Base-by-base conservation (phyloP, 2,113 vertebrate genomes). In the Felis chaus region DNA sequence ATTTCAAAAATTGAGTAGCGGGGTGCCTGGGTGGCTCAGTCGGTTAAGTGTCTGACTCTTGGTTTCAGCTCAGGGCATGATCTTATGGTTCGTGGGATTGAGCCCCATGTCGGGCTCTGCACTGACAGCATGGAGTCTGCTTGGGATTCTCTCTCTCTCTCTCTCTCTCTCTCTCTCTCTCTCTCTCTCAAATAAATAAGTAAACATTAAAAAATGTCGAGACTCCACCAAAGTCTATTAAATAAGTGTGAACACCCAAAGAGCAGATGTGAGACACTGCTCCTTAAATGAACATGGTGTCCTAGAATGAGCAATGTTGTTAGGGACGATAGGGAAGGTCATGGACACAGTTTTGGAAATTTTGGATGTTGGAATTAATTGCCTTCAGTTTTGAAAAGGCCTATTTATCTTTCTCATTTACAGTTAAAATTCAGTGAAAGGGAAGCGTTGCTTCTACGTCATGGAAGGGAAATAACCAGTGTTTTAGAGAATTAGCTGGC, bases 321-420 rank as follows among this genome's bases (percentile, higher is more conserved):
- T 93, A 95, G 57, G 81, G 93, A 88, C 89, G 0, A 23, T 21
- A 0, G 12, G 5, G 31, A 94, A 87, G 80, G 50, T 91, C 93
- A 95, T 71, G 82, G 48, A 96, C 84, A 71, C 21, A 88, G 29
- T 68, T 95, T 89, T 88, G 65, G 81, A 95, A 97, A 96, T 13
- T 87, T 94, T 91, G n/a, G 65, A 33, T 96, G 80, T 63, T 97
- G 33, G 86, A 66, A 78, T 48, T 87, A 92, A 89, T 65, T 96
- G 79, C 78, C 71, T 92, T 96, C 57, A 82, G 33, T 96, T 69
- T 95, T 2, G 7, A 96, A 73, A 93, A 25, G 39, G 6, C 7
- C n/a, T 97, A 50, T 91, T 97, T 95, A 57, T 69, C 50, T 87
- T 96, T 95, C 82, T 96, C 53, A 97, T 83, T 97, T 91, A 86